These are phyloP conservation scores for Hippocampus kuda DNA, from an alignment of 2,797 vertebrate species.

Conservation along the genomic window DNA sequence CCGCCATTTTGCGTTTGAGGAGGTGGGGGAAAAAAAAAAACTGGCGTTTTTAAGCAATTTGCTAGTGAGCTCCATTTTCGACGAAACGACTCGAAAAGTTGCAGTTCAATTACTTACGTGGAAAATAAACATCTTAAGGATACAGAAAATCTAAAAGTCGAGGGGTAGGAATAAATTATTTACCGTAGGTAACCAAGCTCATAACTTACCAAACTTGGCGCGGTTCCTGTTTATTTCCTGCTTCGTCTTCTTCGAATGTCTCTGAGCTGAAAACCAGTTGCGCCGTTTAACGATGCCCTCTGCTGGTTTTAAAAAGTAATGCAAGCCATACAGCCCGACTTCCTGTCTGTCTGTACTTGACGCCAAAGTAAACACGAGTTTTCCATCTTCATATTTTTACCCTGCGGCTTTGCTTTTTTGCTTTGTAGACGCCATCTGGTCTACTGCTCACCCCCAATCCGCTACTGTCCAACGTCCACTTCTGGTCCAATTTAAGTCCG, in stretches of 20 bases:
- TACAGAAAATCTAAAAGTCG: not conserved
- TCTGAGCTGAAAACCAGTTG: not conserved
- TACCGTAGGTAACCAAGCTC: not conserved
- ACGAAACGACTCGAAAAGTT: not conserved
- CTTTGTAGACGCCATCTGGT: conserved; percentile 81
- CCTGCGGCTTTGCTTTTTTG: conserved; percentile 3
- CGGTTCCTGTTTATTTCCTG: not conserved
- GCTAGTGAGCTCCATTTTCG: not conserved
- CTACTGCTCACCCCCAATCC: conserved; percentile 88
- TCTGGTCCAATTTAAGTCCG: conserved; percentile 93
- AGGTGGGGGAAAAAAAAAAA: not conserved
- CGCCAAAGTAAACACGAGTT: conserved; percentile 28
- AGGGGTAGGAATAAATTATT: not conserved
- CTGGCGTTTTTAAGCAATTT: not conserved
- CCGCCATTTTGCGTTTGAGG: not conserved
- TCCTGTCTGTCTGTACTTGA: not conserved
- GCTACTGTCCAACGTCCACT: conserved; percentile 87
- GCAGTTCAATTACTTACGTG: not conserved
- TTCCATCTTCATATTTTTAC: conserved; percentile 24
- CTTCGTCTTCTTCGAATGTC: not conserved
- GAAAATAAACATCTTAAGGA: not conserved
- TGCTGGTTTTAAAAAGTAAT: conserved; percentile 14
- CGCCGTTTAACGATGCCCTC: not conserved
- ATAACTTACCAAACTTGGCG: not conserved
- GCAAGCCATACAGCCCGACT: not conserved